Evolutionary conservation across 64 coral and sea anemone species (phyloP).

Genomic region (Stylophora pistillata): DNA sequence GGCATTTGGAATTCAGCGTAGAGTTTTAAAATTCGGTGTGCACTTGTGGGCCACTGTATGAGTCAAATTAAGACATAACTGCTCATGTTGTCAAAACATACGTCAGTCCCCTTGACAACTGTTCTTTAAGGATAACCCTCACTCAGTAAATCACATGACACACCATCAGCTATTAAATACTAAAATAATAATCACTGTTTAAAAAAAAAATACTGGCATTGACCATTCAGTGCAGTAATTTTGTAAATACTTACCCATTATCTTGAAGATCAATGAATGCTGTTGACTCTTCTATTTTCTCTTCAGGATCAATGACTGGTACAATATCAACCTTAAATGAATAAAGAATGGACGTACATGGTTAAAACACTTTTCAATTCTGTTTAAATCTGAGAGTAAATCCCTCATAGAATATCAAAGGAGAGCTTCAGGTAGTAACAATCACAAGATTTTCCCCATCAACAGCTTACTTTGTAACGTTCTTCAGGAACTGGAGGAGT

Average conservation of each 20-base stretch:
- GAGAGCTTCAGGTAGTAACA: no score
- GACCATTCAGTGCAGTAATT: neutral
- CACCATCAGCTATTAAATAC: neutral
- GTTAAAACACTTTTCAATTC: no score
- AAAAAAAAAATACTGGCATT: no score
- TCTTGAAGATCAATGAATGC: constrained; percentile 4
- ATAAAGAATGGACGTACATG: neutral
- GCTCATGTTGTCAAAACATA: no score
- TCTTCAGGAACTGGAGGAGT: constrained; percentile 76
- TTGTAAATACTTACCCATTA: neutral
- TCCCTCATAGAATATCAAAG: no score
- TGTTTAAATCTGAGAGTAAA: no score
- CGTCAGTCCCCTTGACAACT: no score
- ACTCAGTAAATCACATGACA: no score
- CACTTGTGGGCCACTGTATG: neutral
- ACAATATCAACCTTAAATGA: constrained; percentile 71
- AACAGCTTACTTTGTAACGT: constrained; percentile 75
- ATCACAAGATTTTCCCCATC: neutral
- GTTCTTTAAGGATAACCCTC: no score
- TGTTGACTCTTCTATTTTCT: neutral
- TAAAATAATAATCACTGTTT: neutral
- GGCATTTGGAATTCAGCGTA: no score
- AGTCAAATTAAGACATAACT: no score
- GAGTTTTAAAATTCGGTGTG: no score
- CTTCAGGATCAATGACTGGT: constrained; percentile 46